Conservation (phyloP, 2,888 invertebrate species). For the Philonicus albiceps region DNA sequence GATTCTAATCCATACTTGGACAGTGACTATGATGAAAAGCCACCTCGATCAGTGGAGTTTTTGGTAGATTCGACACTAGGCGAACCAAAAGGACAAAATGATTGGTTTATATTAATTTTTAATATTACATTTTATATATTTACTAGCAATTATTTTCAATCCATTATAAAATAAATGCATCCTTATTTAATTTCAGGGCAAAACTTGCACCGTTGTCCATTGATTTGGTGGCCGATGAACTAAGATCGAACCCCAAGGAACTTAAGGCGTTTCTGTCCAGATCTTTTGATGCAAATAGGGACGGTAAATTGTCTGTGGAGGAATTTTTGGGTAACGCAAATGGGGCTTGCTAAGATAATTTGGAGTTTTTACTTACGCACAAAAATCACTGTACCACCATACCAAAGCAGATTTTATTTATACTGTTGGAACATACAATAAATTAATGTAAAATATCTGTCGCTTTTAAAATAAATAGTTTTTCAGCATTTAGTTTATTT, state of each 20-base stretch:
- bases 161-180: background rate
- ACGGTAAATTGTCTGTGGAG: slow-evolving; percentile 51
- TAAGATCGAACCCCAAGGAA: slow-evolving; percentile 50
- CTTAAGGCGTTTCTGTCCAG: slow-evolving; percentile 51
- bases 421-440: background rate
- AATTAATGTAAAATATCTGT: background rate
- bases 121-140: background rate
- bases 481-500: background rate
- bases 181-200: background rate
- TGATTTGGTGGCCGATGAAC: slow-evolving; percentile 53
- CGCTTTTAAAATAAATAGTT: background rate
- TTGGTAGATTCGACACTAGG: background rate
- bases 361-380: background rate
- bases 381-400: background rate
- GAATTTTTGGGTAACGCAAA: slow-evolving; percentile 50
- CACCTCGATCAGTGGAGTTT: background rate
- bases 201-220: slow-evolving; percentile 48
- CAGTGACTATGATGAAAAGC: background rate
- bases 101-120: background rate
- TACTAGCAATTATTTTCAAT: background rate
- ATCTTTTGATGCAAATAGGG: slow-evolving; percentile 52
- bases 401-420: background rate
- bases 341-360: slow-evolving; percentile 33
- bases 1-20: background rate
- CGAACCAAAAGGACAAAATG: background rate